Evolutionary conservation across 2,888 invertebrate species (phyloP).

Genomic region (Liopterus haemorrhoidalis): DNA sequence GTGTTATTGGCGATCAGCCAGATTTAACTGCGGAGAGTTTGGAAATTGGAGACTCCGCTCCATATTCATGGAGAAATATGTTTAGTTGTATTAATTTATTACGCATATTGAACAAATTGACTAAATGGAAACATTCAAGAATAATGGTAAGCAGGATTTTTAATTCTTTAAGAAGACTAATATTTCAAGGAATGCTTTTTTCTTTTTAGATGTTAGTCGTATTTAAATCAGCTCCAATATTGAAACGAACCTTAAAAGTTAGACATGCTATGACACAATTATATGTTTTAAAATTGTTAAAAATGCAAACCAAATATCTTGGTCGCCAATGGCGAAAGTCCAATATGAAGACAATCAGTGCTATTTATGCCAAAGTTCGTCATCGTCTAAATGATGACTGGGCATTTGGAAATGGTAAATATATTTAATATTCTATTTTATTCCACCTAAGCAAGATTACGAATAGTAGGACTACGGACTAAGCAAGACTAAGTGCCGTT

Average conservation of each 20-base stretch:
- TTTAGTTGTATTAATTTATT: slow-evolving; percentile 96
- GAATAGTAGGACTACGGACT: too few species aligned
- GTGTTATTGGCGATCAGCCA: slow-evolving; percentile 91
- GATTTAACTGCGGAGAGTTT: slow-evolving; percentile 88
- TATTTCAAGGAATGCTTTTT: neutral
- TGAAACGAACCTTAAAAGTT: slow-evolving; percentile 93
- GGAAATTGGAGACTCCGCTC: slow-evolving; percentile 75
- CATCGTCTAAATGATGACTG: slow-evolving; percentile 98
- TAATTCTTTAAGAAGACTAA: neutral
- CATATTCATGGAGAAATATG: slow-evolving; percentile 95
- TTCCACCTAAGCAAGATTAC: too few species aligned
- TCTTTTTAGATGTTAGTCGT: slow-evolving; percentile 82
- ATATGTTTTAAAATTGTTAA: slow-evolving; percentile 93
- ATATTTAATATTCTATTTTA: too few species aligned
- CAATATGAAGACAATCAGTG: slow-evolving; percentile 99
- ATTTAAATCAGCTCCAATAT: slow-evolving; percentile 97
- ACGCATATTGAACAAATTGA: slow-evolving; percentile 93
- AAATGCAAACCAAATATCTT: slow-evolving; percentile 99
- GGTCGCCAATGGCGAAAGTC: slow-evolving; percentile 98
- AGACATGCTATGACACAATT: slow-evolving; percentile 95
- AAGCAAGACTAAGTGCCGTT: too few species aligned
- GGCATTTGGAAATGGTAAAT: slow-evolving; percentile 92
- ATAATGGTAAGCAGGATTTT: slow-evolving; percentile 62
- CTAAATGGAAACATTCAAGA: slow-evolving; percentile 99
- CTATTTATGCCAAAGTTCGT: slow-evolving; percentile 94